phyloP scores from a whole-genome alignment of 2,113 vertebrate species.

The Arenaria interpres region DNA sequence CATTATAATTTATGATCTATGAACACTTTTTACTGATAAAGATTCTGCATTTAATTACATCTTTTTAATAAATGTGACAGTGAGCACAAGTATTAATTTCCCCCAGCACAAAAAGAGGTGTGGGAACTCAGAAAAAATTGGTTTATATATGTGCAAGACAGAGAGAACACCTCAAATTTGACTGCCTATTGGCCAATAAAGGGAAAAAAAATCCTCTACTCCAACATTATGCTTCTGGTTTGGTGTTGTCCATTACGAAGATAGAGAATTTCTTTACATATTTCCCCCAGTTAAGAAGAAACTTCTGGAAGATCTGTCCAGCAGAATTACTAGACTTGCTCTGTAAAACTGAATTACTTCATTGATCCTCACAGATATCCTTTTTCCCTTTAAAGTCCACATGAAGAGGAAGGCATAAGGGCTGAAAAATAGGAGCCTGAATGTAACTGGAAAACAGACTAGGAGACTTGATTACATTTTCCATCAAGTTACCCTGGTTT shows the following conservation, averaged over 20 bases:
- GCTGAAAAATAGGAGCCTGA: neutral
- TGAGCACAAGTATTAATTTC: neutral
- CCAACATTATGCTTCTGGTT: neutral
- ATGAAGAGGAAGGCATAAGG: neutral
- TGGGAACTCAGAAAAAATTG: neutral
- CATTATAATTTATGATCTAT: neutral
- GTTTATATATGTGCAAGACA: neutral
- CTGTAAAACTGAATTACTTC: neutral
- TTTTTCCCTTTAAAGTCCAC: neutral
- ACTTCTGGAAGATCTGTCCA: neutral
- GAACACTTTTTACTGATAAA: neutral
- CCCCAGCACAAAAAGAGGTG: neutral
- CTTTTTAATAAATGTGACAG: neutral
- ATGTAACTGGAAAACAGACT: conserved; percentile 28
- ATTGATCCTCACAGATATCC: neutral
- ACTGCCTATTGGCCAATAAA: neutral
- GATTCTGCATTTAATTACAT: neutral
- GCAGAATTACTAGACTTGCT: neutral
- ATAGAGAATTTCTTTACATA: neutral
- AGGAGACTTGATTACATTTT: conserved; percentile 35
- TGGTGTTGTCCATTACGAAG: neutral
- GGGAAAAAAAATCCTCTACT: neutral
- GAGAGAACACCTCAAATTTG: neutral
- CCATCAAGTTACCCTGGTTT: conserved; percentile 25
- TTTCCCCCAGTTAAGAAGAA: neutral